Conservation (phyloP, 2,797 vertebrate genomes). For the Varecia variegata region DNA sequence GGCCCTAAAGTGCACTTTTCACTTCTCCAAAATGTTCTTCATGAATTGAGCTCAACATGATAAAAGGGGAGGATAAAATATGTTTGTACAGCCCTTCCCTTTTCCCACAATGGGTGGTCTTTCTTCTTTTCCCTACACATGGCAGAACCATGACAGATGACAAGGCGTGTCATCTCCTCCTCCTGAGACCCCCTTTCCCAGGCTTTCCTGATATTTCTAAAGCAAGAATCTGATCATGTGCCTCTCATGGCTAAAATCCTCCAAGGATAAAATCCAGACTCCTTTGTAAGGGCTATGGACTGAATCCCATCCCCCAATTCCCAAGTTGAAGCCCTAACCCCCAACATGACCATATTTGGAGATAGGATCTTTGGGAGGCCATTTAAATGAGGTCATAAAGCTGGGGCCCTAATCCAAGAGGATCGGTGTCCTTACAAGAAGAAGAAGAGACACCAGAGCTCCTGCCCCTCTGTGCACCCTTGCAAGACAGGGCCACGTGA, state of each 20-base stretch:
- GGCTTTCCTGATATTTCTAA: too few relatives aligned
- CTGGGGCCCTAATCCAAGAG: neutral
- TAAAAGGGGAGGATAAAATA: neutral
- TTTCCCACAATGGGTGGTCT: too few relatives aligned
- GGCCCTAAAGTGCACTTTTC: neutral
- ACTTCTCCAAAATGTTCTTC: neutral
- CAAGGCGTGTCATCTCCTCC: neutral
- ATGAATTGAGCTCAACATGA: neutral
- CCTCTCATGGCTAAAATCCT: neutral
- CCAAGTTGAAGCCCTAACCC: neutral
- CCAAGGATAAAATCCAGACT: neutral
- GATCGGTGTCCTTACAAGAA: neutral
- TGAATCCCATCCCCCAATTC: too few relatives aligned
- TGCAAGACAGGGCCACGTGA: neutral
- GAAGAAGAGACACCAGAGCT: neutral
- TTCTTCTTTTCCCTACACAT: neutral
- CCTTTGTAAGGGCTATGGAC: neutral
- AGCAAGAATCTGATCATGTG: accelerated
- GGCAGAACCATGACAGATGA: too few relatives aligned
- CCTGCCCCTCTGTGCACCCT: neutral
- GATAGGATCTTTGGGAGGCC: too few relatives aligned
- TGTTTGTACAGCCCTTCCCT: neutral
- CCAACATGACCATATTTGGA: neutral
- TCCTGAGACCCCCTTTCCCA: neutral
- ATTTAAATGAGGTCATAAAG: neutral